Percentiles rank a stretch among this genome's conserved stretches.
phyloP scores from a whole-genome alignment of 1,140 invertebrate genomes.

The Latrodectus geometricus region DNA sequence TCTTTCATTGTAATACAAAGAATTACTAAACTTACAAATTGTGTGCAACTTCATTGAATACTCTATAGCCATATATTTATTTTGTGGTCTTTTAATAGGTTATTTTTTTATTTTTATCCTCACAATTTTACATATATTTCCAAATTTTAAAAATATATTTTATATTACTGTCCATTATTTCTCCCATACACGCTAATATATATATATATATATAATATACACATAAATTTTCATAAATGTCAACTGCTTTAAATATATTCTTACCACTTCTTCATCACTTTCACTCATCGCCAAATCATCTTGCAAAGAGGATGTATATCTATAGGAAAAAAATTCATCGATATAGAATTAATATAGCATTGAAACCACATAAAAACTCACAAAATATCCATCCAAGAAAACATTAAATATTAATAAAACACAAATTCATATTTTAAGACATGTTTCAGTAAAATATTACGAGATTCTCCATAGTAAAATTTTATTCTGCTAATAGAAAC shows the following conservation, averaged over 20 bases:
- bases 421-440: neutral
- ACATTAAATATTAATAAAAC: neutral
- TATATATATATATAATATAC: neutral
- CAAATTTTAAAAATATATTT: too few relatives aligned
- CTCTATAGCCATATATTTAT: too few relatives aligned
- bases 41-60: too few relatives aligned
- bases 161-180: too few relatives aligned
- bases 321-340: constrained; percentile 11
- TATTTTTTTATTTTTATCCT: too few relatives aligned
- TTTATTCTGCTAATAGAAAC: neutral
- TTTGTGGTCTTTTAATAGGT: too few relatives aligned
- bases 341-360: neutral
- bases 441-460: neutral
- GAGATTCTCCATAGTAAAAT: neutral
- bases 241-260: neutral
- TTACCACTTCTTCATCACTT: constrained; percentile 63
- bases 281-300: constrained; percentile 63
- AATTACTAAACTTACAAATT: too few relatives aligned
- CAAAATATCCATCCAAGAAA: neutral
- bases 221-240: neutral
- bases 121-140: too few relatives aligned
- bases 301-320: constrained; percentile 46
- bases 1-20: too few relatives aligned
- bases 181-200: too few relatives aligned
- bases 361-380: neutral